Evolutionary conservation across 2,888 invertebrate genomes (phyloP), one percentile per base, ranked within the genome.

Genomic region (Eupithecia subfuscata): DNA sequence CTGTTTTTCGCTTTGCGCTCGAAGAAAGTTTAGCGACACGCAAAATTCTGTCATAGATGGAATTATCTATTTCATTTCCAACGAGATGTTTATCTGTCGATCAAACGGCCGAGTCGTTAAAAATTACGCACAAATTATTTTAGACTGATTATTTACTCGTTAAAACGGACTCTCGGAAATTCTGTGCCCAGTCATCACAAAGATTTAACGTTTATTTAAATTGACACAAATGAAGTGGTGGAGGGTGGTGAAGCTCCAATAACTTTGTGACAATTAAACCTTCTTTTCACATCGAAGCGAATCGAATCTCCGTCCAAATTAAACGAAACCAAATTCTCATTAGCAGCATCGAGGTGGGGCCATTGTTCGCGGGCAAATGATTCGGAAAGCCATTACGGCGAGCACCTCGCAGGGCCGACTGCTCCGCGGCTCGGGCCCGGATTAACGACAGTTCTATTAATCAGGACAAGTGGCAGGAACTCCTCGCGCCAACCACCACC

Each of bases 331-430:
- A 45, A 73, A 70, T 78, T 75, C 48, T 75, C 76, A 74, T 79
- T 76, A 76, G 75, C 64, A 64, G 71, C 73, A 73, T 78, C 75
- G 65, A 79, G 71, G 73, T 76, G 75, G 69, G 63, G 25, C 67
- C 75, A 77, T 77, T 79, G 79, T 79, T 78, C 73, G 34, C 74
- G 67, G 75, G 74, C 68, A 74, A 79, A 79, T 79, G 79, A 77
- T 71, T 77, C 74, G 77, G 77, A 79, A 79, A 79, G 72, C 75
- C 75, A 79, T 79, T 79, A 77, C 25, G 60, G 63, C 70, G 67
- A 18, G 48, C 18, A 2, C n/a, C 48, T 69, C 74, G 75, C 79
- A 11, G 0, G 11, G 11, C 72, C 70, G 45, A 6, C 45, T 7
- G 4, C n/a, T n/a, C 18, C 48, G 48, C 48, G 43, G 2, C 48